Percentiles rank a stretch among this genome's conserved stretches.
Evolutionary conservation across 2,113 vertebrate genomes (phyloP).

Genomic region (Neogale vison): DNA sequence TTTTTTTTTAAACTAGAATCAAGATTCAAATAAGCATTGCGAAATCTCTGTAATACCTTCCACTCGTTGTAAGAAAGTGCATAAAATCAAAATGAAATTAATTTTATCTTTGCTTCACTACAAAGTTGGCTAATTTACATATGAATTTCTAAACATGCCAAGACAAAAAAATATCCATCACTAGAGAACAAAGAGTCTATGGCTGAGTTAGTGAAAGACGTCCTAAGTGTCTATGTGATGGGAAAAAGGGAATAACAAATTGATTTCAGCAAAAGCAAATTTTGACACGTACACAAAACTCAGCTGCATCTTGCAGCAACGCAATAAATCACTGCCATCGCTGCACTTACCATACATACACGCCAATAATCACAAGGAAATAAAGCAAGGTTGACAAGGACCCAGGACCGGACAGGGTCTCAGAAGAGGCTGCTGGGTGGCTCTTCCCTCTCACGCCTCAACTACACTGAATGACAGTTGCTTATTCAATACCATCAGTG

Average conservation of each 20-base stretch:
- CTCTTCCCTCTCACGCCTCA: background rate
- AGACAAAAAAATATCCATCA: constrained; percentile 66
- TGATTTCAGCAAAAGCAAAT: constrained; percentile 75
- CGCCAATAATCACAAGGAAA: constrained; percentile 62
- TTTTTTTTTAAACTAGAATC: constrained; percentile 61
- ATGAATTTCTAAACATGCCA: constrained; percentile 65
- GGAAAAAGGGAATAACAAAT: constrained; percentile 69
- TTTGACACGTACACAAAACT: constrained; percentile 77
- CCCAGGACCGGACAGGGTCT: background rate
- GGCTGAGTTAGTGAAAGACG: constrained; percentile 63
- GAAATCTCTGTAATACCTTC: constrained; percentile 66
- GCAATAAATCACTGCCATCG: constrained; percentile 70
- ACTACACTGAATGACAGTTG: constrained; percentile 5
- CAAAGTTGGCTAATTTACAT: constrained; percentile 67
- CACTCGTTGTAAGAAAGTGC: constrained; percentile 63
- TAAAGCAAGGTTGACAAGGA: constrained; percentile 39
- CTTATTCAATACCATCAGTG: background rate
- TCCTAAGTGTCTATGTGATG: constrained; percentile 41
- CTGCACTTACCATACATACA: constrained; percentile 44
- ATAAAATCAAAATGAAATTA: constrained; percentile 73
- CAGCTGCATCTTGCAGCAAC: constrained; percentile 61
- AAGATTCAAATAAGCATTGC: constrained; percentile 70
- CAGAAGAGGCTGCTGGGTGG: background rate
- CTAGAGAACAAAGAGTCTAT: constrained; percentile 72
- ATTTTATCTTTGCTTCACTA: constrained; percentile 72